phyloP scores from a whole-genome alignment of 2,888 invertebrate species.

The Lasius fuliginosus region DNA sequence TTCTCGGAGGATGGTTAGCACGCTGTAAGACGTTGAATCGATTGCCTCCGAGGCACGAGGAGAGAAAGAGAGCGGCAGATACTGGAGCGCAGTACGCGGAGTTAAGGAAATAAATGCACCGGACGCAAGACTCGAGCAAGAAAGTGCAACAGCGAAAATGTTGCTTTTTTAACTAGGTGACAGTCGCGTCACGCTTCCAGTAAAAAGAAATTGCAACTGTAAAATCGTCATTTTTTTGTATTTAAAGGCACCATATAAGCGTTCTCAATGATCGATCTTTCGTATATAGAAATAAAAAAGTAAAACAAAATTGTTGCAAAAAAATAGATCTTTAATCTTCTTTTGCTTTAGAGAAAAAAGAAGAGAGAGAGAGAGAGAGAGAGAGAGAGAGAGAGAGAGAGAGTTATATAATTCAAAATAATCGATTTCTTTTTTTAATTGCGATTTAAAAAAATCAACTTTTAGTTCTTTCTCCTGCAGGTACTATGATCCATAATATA shows the following conservation, averaged over 20 bases:
- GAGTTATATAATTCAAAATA: not conserved
- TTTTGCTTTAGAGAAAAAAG: not conserved
- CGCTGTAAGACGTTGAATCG: conserved; percentile 83
- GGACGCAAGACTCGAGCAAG: conserved; percentile 42
- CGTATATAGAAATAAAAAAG: not conserved
- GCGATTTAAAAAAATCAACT: not conserved
- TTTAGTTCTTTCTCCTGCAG: not conserved
- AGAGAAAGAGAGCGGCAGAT: conserved; percentile 58
- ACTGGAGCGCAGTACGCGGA: not conserved
- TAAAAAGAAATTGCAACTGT: conserved; percentile 11
- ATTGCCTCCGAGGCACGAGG: conserved; percentile 82
- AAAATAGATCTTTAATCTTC: not conserved
- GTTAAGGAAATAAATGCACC: conserved; percentile 47
- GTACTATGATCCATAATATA: conserved; percentile 17
- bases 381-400: not conserved
- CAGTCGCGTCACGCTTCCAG: conserved; percentile 1
- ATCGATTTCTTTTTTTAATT: conserved; percentile 2
- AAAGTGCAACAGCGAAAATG: conserved; percentile 40
- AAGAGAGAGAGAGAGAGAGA: not conserved
- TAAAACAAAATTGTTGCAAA: not conserved
- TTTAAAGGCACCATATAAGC: not conserved
- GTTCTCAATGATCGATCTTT: not conserved
- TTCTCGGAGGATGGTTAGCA: conserved; percentile 80
- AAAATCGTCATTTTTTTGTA: not conserved
- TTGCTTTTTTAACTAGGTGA: conserved; percentile 38